phyloP scores from a whole-genome alignment of 2,797 vertebrate species.

The Leontopithecus rosalia region DNA sequence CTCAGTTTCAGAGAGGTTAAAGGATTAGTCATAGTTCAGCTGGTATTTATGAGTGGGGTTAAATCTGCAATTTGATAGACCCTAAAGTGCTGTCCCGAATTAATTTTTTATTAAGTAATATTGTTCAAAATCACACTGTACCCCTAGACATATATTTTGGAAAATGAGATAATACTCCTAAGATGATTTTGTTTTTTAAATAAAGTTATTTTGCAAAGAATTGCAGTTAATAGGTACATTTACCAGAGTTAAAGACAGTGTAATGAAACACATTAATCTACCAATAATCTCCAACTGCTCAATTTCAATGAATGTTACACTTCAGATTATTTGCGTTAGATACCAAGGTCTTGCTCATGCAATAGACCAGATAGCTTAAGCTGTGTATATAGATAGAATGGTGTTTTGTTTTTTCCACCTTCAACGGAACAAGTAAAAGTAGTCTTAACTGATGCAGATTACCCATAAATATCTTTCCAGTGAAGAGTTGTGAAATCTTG shows the following conservation, averaged over 20 bases:
- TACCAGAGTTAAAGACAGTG: not conserved
- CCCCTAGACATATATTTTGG: not conserved
- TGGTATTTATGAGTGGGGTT: not conserved
- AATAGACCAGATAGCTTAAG: not conserved
- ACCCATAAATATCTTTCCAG: not conserved
- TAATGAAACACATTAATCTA: slow-evolving; percentile 52
- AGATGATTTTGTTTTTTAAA: not conserved
- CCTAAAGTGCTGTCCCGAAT: not conserved
- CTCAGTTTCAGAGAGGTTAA: not conserved
- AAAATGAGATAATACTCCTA: not conserved
- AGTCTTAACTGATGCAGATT: not conserved
- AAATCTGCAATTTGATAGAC: not conserved
- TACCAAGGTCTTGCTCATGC: not conserved
- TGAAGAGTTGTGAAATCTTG: not conserved
- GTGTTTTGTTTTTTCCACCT: not conserved
- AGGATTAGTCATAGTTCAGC: not conserved
- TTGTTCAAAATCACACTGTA: not conserved
- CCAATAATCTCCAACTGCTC: not conserved
- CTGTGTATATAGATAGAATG: not conserved
- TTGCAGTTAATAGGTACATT: not conserved
- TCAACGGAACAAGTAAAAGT: not conserved
- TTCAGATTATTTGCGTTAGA: not conserved
- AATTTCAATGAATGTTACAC: not conserved
- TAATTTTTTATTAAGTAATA: slow-evolving; percentile 20
- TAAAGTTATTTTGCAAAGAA: slow-evolving; percentile 15